phyloP scores from a whole-genome alignment of 1,140 invertebrate genomes.

The Aphidius ervi region DNA sequence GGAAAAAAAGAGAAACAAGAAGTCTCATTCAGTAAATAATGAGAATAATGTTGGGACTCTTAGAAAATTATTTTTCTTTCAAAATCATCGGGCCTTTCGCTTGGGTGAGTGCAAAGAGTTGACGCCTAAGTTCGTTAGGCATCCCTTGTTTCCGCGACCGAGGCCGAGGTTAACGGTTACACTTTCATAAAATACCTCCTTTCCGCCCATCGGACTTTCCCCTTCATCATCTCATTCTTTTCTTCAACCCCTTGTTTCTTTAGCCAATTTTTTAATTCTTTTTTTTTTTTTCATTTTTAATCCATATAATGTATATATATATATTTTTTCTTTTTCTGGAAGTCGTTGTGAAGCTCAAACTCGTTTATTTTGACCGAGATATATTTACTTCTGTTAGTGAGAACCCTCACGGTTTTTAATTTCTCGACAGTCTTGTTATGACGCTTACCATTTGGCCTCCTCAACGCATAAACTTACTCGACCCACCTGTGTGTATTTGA shows the following conservation, averaged over 20 bases:
- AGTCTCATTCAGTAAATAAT: constrained; percentile 16
- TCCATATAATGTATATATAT: background rate
- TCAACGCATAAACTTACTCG: constrained; percentile 2
- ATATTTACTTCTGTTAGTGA: background rate
- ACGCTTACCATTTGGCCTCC: background rate
- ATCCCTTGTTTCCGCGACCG: constrained; percentile 41
- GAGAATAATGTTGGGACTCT: constrained; percentile 27
- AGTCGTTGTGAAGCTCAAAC: constrained; percentile 16
- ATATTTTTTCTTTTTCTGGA: background rate
- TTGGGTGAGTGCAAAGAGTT: constrained; percentile 30
- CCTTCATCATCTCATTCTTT: background rate
- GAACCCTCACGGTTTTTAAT: constrained; percentile 5
- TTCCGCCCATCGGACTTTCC: constrained; percentile 1
- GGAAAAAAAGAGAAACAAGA: constrained; percentile 9
- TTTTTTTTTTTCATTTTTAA: background rate
- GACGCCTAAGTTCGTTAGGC: constrained; percentile 48
- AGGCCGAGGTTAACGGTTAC: constrained; percentile 27
- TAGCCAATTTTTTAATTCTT: background rate
- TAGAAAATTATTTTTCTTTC: constrained; percentile 52
- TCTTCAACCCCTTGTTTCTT: background rate
- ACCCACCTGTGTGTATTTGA: constrained; percentile 13
- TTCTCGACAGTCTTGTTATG: constrained; percentile 11
- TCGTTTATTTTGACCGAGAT: background rate
- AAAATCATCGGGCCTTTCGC: constrained; percentile 44
- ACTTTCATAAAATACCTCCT: constrained; percentile 30